Evolutionary conservation across 2,888 invertebrate species (phyloP).

Genomic region (Acleris literana): DNA sequence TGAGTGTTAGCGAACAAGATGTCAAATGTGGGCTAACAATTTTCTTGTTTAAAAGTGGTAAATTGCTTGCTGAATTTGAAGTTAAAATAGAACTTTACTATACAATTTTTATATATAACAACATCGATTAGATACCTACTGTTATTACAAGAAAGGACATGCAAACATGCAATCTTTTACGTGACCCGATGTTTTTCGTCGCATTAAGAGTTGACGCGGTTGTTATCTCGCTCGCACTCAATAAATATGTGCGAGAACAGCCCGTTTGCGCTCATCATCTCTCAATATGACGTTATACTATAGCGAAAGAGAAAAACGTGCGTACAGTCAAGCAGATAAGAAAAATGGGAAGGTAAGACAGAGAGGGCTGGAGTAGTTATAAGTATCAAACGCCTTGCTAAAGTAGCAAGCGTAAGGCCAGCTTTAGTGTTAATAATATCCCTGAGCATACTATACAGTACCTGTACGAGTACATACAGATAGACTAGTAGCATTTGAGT

Average conservation of each 20-base stretch:
- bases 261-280: conserved; percentile 26
- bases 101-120: no score
- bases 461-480: no score
- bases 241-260: conserved; percentile 11
- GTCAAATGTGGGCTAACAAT: no score
- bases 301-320: conserved; percentile 32
- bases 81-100: no score
- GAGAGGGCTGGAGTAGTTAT: conserved; percentile 4
- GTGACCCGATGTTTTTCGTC: conserved; percentile 25
- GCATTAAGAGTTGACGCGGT: conserved; percentile 34
- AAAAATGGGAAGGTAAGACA: conserved; percentile 15
- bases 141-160: conserved; percentile 9
- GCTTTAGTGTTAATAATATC: no score
- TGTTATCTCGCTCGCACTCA: conserved; percentile 20
- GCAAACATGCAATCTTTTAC: conserved; percentile 29
- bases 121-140: no score
- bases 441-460: no score
- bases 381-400: neutral
- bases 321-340: conserved; percentile 26
- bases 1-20: no score
- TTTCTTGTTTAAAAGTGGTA: no score
- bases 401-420: neutral
- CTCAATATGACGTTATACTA: conserved; percentile 26
- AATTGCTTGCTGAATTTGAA: no score
- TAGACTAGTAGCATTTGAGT: no score